Base-by-base conservation (phyloP, 1,140 invertebrate species). In the Drosophila pseudoobscura region DNA sequence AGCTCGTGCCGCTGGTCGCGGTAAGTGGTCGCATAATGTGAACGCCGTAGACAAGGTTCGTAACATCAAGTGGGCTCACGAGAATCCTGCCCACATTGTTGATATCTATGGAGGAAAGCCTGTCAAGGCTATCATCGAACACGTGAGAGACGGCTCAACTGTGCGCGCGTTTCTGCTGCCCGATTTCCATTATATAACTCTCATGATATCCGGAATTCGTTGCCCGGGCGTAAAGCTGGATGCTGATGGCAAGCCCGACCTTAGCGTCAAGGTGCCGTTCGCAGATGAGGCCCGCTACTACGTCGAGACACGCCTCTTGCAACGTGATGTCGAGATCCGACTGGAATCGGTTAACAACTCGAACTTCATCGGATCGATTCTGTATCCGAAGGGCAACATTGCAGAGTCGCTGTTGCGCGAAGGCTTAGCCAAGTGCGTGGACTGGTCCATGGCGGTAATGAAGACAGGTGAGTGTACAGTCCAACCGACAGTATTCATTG, bases 131-230 rank as follows among this genome's bases (percentile, higher is more conserved):
- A 94, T 99, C 26, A 96, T 99, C 87, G 98, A 99, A 92, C 96
- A 98, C 93, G 98, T 99, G 1, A 94, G 98, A 64, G 98, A 99
- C 93, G 98, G 98, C 2, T 99, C 98, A 17, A 99, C 98, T 1
- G 94, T 99, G 2, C 94, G 98, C 65, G 96, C 96, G 1, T 97
- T 99, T 75, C 92, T 99, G 1, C 90, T 98, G 31, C 98, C 98
- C 4, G 95, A 96, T 63, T 91, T 89, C 50, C 92, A 93, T 20
- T 98, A 95, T 91, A 95, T 99, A 41, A 99, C 97, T 1, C 89
- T 99, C 15, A 98, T 98, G 95, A 94, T 99, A 53, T 97, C 97
- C 46, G 99, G 99, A 55, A 97, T 99, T 64, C 94, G 96, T 88
- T 96, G 95, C 91, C 96, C 96, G 3, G 95, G 94, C 52, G 95